phyloP scores from a whole-genome alignment of 1,140 invertebrate genomes.

The Lithobius niger region DNA sequence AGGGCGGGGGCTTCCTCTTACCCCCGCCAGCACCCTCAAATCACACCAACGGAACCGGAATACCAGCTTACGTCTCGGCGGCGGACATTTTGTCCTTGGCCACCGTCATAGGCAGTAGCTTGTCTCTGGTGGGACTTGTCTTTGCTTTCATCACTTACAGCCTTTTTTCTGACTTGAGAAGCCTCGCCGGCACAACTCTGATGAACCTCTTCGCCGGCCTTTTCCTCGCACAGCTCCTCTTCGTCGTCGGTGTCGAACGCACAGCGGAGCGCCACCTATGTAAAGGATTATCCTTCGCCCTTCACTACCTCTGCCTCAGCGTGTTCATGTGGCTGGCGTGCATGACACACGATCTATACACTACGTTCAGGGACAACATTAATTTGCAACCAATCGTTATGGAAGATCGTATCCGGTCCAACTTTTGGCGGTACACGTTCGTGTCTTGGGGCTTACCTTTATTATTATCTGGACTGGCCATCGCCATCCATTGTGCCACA shows the following conservation, averaged over 20 bases:
- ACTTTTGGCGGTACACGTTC: background rate
- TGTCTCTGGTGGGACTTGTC: constrained; percentile 50
- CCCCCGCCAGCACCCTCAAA: no score
- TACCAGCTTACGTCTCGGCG: no score
- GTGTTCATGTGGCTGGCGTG: constrained; percentile 46
- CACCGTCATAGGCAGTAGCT: constrained; percentile 47
- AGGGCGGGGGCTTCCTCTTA: no score
- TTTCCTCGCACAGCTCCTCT: constrained; percentile 52
- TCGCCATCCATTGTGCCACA: constrained; percentile 18
- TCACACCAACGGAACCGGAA: no score
- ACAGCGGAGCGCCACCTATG: constrained; percentile 47
- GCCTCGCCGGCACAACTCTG: constrained; percentile 46
- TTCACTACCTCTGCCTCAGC: constrained; percentile 45
- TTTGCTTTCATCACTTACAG: constrained; percentile 58
- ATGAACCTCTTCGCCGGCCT: constrained; percentile 51
- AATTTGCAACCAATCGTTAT: constrained; percentile 21
- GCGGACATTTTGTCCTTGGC: constrained; percentile 31
- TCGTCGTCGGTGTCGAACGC: constrained; percentile 51
- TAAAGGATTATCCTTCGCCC: constrained; percentile 42
- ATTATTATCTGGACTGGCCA: constrained; percentile 34
- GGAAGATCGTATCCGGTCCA: background rate
- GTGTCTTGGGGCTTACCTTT: constrained; percentile 15
- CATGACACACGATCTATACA: constrained; percentile 42
- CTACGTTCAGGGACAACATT: constrained; percentile 24
- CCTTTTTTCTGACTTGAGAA: constrained; percentile 49